phyloP scores from a whole-genome alignment of 2,113 vertebrate genomes.

The Guaruba guarouba region DNA sequence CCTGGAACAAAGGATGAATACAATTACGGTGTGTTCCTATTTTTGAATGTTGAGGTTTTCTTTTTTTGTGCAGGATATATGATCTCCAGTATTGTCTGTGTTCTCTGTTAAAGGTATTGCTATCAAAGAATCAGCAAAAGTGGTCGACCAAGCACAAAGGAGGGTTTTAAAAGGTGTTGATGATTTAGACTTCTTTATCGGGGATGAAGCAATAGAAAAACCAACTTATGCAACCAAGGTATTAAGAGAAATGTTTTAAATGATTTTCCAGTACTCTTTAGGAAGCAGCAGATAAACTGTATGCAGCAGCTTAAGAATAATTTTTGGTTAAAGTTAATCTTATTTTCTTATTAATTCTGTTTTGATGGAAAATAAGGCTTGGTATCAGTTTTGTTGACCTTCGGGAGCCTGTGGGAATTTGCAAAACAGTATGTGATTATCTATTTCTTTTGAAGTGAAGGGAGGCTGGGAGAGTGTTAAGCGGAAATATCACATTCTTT shows the following conservation, averaged over 20 bases:
- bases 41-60: background rate
- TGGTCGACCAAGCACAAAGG: slow-evolving; percentile 94
- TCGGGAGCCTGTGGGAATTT: background rate
- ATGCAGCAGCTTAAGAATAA: background rate
- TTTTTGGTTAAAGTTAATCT: background rate
- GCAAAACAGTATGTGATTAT: background rate
- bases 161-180: slow-evolving; percentile 98
- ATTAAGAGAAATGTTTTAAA: background rate
- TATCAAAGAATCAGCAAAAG: slow-evolving; percentile 97
- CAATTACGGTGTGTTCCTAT: background rate
- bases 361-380: background rate
- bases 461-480: background rate
- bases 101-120: slow-evolving; percentile 87
- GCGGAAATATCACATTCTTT: background rate
- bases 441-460: background rate
- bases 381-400: background rate
- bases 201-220: slow-evolving; percentile 97
- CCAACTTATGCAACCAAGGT: slow-evolving; percentile 97
- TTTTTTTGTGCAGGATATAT: background rate
- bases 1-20: background rate
- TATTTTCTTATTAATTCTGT: background rate
- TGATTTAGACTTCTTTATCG: slow-evolving; percentile 98
- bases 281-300: background rate
- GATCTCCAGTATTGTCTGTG: background rate
- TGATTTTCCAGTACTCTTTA: background rate